A percentile compares a stretch with the other conserved stretches of the same genome.
Conservation (phyloP, 2,113 vertebrate genomes). For the Nycticorax nycticorax region DNA sequence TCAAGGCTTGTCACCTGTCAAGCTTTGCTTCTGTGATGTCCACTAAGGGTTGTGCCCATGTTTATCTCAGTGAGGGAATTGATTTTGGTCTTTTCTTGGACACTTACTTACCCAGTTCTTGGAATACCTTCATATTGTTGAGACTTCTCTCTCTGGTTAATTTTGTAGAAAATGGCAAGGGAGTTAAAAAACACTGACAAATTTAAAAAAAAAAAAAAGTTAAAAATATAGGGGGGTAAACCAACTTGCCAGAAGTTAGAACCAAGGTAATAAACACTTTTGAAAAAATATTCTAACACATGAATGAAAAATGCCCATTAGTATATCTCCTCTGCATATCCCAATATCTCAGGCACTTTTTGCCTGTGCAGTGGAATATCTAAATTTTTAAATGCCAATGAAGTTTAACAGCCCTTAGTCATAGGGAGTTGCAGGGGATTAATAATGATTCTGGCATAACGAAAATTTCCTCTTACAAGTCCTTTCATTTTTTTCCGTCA, state of each 20-base stretch:
- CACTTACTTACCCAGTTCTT: neutral
- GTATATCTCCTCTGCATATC: neutral
- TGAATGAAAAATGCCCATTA: neutral
- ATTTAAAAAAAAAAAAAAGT: too few relatives aligned
- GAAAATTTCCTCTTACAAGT: constrained; percentile 5
- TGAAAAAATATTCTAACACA: neutral
- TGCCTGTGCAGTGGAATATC: neutral
- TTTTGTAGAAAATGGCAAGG: neutral
- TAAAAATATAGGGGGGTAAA: neutral
- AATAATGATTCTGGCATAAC: constrained; percentile 21
- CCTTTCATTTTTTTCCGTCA: neutral
- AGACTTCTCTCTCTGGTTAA: neutral
- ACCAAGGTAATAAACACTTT: neutral
- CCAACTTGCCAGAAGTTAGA: neutral
- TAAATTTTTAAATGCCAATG: constrained; percentile 12
- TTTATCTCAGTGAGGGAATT: neutral
- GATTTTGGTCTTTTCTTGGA: neutral
- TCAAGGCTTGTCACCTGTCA: neutral
- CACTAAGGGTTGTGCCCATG: neutral
- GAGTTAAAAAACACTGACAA: neutral
- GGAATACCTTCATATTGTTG: neutral
- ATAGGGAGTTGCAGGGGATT: constrained; percentile 40
- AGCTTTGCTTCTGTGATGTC: neutral
- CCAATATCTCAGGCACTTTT: neutral
- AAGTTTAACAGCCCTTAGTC: constrained; percentile 38